These are phyloP conservation scores for Caenorhabditis sinica DNA, from an alignment of 2,888 invertebrate genomes.

Conservation along the genomic window DNA sequence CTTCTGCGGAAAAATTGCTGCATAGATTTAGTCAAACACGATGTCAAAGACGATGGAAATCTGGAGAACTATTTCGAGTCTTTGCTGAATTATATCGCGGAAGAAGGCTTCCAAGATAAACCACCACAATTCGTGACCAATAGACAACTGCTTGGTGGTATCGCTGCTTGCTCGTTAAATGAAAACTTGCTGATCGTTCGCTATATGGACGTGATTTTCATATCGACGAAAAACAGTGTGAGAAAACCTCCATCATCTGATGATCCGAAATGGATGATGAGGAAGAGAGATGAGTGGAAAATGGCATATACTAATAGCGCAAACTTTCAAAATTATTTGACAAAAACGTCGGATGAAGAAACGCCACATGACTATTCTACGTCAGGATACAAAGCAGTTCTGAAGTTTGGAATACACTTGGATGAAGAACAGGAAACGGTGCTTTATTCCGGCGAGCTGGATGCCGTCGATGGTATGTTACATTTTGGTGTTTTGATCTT, in stretches of 20 bases:
- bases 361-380: neutral
- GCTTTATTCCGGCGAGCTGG: constrained; percentile 4
- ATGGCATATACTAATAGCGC: neutral
- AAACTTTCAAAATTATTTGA: neutral
- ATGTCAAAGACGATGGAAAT: neutral
- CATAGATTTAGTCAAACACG: neutral
- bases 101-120: neutral
- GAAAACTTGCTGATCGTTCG: neutral
- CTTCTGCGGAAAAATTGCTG: neutral
- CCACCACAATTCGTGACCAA: neutral
- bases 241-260: too few species aligned
- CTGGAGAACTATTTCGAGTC: neutral
- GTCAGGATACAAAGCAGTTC: neutral
- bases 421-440: neutral
- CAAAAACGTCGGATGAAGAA: neutral
- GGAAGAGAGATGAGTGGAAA: too few species aligned
- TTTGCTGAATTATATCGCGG: neutral
- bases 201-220: neutral
- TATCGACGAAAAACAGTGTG: too few species aligned
- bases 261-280: too few species aligned
- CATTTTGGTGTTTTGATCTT: too few species aligned
- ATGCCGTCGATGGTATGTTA: constrained; percentile 15
- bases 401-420: neutral
- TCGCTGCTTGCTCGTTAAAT: neutral
- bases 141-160: neutral